These are phyloP conservation scores for Puffinus mauretanicus DNA, from an alignment of 2,113 vertebrate species.

Conservation along the genomic window DNA sequence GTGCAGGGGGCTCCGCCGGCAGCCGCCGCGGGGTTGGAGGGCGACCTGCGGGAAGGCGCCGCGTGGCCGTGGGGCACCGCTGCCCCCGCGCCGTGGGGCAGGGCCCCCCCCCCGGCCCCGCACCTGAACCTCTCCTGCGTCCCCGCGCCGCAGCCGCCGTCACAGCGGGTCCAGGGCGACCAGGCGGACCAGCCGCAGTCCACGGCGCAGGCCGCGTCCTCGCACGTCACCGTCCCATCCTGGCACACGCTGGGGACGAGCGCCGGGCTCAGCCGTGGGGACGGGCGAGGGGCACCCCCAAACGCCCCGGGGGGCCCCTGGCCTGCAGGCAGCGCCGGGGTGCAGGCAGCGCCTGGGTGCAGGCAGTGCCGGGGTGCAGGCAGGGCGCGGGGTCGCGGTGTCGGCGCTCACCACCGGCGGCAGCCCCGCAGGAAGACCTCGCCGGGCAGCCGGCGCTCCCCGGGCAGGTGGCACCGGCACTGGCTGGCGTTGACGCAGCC, in stretches of 20 bases:
- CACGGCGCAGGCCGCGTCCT: constrained; percentile 66
- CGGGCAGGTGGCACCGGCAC: constrained; percentile 78
- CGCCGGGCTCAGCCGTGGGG: fast-evolving
- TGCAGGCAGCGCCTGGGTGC: no score
- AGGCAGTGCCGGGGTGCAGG: background rate
- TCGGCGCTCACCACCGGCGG: background rate
- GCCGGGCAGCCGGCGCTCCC: constrained; percentile 66
- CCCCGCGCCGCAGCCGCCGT: constrained; percentile 79
- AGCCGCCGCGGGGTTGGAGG: no score
- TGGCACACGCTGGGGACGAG: constrained; percentile 72
- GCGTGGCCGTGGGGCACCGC: no score
- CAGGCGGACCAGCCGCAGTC: constrained; percentile 88
- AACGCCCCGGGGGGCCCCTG: background rate
- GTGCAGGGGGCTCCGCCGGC: constrained; percentile 69
- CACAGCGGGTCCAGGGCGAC: constrained; percentile 86
- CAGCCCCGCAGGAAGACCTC: constrained; percentile 72
- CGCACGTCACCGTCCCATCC: constrained; percentile 77
- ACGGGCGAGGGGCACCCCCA: background rate
- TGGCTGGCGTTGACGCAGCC: constrained; percentile 78
- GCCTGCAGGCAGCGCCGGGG: no score
- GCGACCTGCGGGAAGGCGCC: no score
- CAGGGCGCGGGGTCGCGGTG: no score
- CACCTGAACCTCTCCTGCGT: constrained; percentile 85
- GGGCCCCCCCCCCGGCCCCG: no score
- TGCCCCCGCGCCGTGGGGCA: no score